Conservation (phyloP, 2,113 vertebrate genomes). For the Ctenodactylus gundi region DNA sequence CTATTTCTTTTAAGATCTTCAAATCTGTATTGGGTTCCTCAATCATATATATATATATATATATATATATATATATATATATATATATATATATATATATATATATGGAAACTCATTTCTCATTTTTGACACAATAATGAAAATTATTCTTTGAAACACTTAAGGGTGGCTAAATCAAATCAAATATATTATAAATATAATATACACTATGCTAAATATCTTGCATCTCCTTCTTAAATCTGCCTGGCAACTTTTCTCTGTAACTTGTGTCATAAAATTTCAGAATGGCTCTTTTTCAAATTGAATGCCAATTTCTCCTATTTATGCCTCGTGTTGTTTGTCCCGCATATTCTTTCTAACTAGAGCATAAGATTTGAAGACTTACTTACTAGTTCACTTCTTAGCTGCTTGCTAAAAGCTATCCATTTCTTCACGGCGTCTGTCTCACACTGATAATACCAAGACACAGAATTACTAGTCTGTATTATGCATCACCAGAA, state of each 20-base stretch:
- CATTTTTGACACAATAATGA: neutral
- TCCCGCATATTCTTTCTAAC: conserved; percentile 12
- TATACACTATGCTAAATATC: no score
- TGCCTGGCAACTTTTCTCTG: neutral
- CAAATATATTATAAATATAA: no score
- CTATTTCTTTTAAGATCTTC: neutral
- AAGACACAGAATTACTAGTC: neutral
- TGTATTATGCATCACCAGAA: conserved; percentile 14
- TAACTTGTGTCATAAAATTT: neutral
- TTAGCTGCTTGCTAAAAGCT: conserved; percentile 36
- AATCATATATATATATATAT: neutral
- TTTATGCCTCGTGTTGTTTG: neutral
- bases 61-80: no score
- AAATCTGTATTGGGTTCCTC: neutral
- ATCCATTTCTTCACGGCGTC: no score
- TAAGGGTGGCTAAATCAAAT: neutral
- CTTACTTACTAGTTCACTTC: conserved; percentile 11
- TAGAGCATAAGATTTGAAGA: neutral
- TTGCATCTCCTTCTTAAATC: no score
- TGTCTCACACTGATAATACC: neutral
- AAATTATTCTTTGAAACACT: neutral
- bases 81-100: no score
- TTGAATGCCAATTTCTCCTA: neutral
- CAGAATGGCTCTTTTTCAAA: neutral
- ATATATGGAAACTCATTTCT: no score